These are phyloP conservation scores for Tetranychus truncatus DNA, from an alignment of 2,888 invertebrate genomes.

Conservation along the genomic window DNA sequence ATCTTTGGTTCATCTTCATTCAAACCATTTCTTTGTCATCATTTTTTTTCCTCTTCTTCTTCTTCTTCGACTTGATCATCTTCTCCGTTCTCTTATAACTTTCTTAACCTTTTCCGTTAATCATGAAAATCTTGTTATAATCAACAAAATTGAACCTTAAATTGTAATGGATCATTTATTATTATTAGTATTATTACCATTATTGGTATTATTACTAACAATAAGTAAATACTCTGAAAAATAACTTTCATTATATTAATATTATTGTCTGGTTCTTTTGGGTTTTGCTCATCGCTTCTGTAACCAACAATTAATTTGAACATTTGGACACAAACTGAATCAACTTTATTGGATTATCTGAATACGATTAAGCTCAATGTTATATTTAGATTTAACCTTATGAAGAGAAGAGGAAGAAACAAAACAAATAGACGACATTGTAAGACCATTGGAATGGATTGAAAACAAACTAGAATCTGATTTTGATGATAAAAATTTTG, in stretches of 20 bases:
- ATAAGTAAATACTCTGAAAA: no score
- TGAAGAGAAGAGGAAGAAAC: neutral
- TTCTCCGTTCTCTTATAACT: neutral
- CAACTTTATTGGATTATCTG: neutral
- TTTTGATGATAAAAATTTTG: neutral
- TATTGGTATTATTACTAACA: neutral
- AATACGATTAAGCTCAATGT: neutral
- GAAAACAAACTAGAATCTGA: no score
- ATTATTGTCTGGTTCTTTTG: no score
- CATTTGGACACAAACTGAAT: neutral
- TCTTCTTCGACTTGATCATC: neutral
- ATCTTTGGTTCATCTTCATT: neutral
- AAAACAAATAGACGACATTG: no score
- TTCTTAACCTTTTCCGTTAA: neutral
- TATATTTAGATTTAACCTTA: neutral
- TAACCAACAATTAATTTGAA: neutral
- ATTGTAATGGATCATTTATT: neutral
- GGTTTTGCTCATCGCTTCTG: no score
- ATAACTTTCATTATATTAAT: no score
- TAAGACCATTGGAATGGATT: no score
- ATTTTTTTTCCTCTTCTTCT: neutral
- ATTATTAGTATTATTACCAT: neutral
- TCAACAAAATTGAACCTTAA: neutral
- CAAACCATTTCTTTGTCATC: neutral
- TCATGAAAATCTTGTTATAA: neutral